Percentiles rank a stretch among this genome's conserved stretches.
Conservation (phyloP, 1,140 invertebrate species). For the Himalopsyche phryganea region DNA sequence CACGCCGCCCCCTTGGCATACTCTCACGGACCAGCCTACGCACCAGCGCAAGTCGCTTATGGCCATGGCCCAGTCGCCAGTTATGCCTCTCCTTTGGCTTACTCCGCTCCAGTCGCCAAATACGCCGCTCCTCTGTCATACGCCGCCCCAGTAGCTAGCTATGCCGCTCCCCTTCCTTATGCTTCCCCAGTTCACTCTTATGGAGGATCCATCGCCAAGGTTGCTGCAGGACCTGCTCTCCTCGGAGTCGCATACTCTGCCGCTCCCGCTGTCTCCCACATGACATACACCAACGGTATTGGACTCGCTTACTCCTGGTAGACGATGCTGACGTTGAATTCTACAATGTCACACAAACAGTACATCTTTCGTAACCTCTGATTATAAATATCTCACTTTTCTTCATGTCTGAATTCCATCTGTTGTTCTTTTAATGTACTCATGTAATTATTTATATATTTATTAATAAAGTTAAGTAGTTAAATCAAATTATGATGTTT, state of each 20-base stretch:
- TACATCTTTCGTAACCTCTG: too few relatives aligned
- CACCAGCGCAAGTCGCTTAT: conserved; percentile 39
- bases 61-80: conserved; percentile 43
- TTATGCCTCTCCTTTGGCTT: conserved; percentile 18
- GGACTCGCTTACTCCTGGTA: conserved; percentile 58
- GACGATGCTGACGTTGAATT: conserved; percentile 5
- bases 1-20: conserved; percentile 27
- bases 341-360: too few relatives aligned
- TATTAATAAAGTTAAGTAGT: too few relatives aligned
- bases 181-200: conserved; percentile 43
- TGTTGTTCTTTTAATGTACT: too few relatives aligned
- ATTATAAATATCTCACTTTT: too few relatives aligned
- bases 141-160: conserved; percentile 36
- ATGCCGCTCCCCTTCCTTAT: conserved; percentile 37
- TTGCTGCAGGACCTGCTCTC: conserved; percentile 46
- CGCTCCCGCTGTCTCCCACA: conserved; percentile 64
- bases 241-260: conserved; percentile 60
- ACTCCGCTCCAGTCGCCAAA: conserved; percentile 32
- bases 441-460: too few relatives aligned
- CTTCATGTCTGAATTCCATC: too few relatives aligned
- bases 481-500: too few relatives aligned
- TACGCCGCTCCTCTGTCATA: conserved; percentile 42
- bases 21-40: conserved; percentile 31
- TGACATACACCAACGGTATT: conserved; percentile 60
- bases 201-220: conserved; percentile 40